Percentiles rank a stretch among this genome's conserved stretches.
These are phyloP conservation scores for Orycteropus afer DNA, from an alignment of 2,113 vertebrate genomes.

Conservation along the genomic window DNA sequence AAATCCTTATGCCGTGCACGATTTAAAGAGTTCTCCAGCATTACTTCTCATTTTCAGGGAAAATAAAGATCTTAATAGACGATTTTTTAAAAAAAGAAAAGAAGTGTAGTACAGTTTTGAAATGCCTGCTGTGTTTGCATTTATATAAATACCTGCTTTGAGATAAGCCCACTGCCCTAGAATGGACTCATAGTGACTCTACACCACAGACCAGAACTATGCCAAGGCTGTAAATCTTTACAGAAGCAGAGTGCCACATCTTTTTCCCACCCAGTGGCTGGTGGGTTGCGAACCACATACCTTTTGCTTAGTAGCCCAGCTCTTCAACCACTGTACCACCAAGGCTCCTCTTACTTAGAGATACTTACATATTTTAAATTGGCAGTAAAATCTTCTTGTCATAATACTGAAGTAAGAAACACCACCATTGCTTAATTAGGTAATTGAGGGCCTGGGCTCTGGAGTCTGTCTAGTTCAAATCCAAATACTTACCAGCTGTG, in stretches of 20 bases:
- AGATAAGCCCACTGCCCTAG: no score
- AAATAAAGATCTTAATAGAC: slow-evolving; percentile 41
- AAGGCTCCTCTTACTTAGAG: no score
- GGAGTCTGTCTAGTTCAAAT: not conserved
- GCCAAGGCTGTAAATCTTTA: no score
- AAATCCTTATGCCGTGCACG: slow-evolving; percentile 48
- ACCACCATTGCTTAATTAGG: slow-evolving; percentile 47
- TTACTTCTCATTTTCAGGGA: slow-evolving; percentile 22
- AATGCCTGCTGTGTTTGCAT: not conserved
- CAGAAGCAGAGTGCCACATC: no score
- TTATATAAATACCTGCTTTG: slow-evolving; percentile 46
- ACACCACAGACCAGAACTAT: no score
- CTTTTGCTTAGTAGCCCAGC: no score
- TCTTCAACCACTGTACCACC: no score
- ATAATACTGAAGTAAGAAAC: slow-evolving; percentile 49
- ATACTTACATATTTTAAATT: slow-evolving; percentile 62
- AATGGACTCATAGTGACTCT: no score
- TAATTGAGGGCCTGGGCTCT: not conserved
- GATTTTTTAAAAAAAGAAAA: slow-evolving; percentile 31
- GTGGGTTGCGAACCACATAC: no score
- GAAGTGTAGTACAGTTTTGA: slow-evolving; percentile 7
- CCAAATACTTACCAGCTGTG: not conserved
- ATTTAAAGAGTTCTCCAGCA: slow-evolving; percentile 53
- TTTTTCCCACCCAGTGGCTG: no score
- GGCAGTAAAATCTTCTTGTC: slow-evolving; percentile 40